A percentile compares a stretch with the other conserved stretches of the same genome.
phyloP scores from a whole-genome alignment of 2,113 vertebrate genomes.

The Microtus oregoni region DNA sequence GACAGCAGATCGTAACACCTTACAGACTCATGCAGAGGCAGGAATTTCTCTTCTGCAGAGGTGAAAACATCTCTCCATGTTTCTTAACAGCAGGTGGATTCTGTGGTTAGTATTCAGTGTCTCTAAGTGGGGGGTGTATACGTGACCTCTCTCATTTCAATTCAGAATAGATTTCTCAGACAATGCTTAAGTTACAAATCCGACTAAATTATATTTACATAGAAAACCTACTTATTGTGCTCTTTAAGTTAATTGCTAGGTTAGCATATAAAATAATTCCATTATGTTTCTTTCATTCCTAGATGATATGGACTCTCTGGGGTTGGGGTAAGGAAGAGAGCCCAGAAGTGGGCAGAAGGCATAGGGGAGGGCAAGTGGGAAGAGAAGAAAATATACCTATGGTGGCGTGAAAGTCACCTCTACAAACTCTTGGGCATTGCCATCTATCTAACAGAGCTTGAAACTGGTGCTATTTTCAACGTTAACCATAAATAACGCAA shows the following conservation, averaged over 20 bases:
- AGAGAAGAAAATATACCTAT: background rate
- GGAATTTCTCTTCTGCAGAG: background rate
- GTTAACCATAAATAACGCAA: background rate
- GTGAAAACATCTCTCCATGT: background rate
- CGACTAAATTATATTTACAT: background rate
- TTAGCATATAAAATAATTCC: background rate
- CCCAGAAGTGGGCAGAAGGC: background rate
- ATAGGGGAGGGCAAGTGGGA: background rate
- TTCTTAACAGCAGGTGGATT: background rate
- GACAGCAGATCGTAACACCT: background rate
- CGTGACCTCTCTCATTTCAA: background rate
- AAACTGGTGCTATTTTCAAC: background rate
- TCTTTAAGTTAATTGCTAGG: background rate
- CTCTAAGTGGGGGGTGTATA: background rate
- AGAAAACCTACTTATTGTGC: background rate
- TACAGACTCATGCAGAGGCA: background rate
- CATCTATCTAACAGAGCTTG: background rate
- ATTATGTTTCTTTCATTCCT: background rate
- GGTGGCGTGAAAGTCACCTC: background rate
- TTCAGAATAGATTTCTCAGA: slow-evolving; percentile 29
- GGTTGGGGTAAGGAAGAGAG: background rate
- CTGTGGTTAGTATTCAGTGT: background rate
- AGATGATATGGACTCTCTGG: background rate
- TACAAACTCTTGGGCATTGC: background rate
- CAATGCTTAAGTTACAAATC: background rate